These are phyloP conservation scores for Zele albiditarsus DNA, from an alignment of 2,888 invertebrate genomes.

Conservation along the genomic window DNA sequence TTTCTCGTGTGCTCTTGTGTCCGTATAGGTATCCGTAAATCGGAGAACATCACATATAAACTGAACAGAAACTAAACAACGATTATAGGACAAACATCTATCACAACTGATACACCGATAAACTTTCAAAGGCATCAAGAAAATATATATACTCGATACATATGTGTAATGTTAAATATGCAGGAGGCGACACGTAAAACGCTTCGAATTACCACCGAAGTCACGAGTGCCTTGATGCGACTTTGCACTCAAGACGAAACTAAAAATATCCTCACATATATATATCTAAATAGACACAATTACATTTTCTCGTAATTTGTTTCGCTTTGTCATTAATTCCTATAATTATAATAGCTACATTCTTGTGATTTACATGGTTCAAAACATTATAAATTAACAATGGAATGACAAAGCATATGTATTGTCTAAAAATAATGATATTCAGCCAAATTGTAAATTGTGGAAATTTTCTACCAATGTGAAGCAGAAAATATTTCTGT, in stretches of 20 bases:
- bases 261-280: not conserved
- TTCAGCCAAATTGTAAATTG: not conserved
- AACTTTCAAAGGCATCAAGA: conserved; percentile 53
- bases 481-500: conserved; percentile 24
- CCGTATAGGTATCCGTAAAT: not conserved
- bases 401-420: not conserved
- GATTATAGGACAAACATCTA: conserved; percentile 35
- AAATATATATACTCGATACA: conserved; percentile 43
- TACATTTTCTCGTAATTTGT: not conserved
- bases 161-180: conserved; percentile 38
- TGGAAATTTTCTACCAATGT: not conserved
- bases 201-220: conserved; percentile 44
- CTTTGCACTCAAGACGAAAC: not conserved
- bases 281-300: not conserved
- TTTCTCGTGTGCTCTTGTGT: conserved; percentile 4
- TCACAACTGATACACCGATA: conserved; percentile 50
- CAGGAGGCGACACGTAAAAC: conserved; percentile 1
- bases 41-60: not conserved
- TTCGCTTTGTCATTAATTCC: not conserved
- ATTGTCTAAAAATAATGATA: not conserved
- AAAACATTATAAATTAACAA: too few relatives aligned
- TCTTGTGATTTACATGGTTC: too few relatives aligned
- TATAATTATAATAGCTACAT: not conserved
- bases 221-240: conserved; percentile 1
- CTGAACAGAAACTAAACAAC: conserved; percentile 3